Percentiles rank a stretch among this genome's conserved stretches.
Conservation (phyloP, 2,113 vertebrate species). For the Apteryx mantelli region DNA sequence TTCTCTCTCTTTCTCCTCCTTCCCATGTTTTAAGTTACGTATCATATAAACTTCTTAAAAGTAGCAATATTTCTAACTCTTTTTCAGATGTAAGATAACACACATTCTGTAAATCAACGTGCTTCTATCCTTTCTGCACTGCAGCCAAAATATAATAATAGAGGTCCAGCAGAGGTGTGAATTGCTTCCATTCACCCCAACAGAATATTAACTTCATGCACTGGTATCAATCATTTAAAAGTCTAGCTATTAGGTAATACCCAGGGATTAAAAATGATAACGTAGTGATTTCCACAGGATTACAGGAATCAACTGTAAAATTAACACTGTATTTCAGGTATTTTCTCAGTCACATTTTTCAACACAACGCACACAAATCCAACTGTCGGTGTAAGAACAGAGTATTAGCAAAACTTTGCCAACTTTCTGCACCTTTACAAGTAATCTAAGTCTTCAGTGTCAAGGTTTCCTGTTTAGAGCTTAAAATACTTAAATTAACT, state of each 20-base stretch:
- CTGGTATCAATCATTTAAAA: constrained; percentile 65
- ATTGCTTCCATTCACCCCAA: constrained; percentile 73
- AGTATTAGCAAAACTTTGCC: not conserved
- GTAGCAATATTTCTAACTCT: not conserved
- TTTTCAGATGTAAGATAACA: constrained; percentile 34
- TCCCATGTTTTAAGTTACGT: not conserved
- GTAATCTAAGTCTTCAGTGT: not conserved
- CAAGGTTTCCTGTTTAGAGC: not conserved
- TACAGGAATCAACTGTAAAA: not conserved
- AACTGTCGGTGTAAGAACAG: not conserved
- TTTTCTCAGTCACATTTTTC: not conserved
- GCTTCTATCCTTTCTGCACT: constrained; percentile 32
- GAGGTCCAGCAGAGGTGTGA: constrained; percentile 71
- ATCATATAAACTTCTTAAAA: not conserved
- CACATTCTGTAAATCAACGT: constrained; percentile 26
- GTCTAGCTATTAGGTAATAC: constrained; percentile 34
- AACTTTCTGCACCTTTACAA: not conserved
- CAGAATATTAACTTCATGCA: constrained; percentile 66
- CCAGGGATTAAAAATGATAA: not conserved
- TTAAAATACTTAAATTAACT: not conserved
- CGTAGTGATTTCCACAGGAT: not conserved
- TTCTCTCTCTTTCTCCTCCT: not conserved
- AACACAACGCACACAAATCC: not conserved
- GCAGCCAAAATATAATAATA: constrained; percentile 58
- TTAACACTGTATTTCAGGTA: not conserved